Base-by-base conservation (phyloP, 2,888 invertebrate species). In the Andricus quercusramuli region DNA sequence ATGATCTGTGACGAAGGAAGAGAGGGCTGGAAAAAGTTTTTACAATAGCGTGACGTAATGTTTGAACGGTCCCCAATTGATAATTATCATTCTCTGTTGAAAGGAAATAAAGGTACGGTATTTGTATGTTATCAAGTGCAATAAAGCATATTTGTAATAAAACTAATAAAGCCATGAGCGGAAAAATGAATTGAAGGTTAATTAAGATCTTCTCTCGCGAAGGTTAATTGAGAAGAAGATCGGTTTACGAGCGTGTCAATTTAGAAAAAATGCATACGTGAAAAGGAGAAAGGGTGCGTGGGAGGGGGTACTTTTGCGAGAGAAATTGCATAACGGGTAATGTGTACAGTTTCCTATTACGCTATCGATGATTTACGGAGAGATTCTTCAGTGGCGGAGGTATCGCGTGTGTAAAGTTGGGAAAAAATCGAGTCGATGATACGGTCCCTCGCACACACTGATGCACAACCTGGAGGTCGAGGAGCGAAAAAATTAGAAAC, bases 301-400 rank as follows among this genome's bases (percentile, higher is more conserved):
- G 74, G 37, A 32, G 56, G 56, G 79, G 62, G 11, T 59, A 41
- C 29, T 32, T 68, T 56, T 59, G 29, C 37, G 20, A 64, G 70
- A 79, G 62, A 68, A 62, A 78, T 67, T 78, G 68, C 78, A 65
- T 65, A 64, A 65, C 64, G 77, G 62, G 62, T 64, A 64, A 77
- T 44, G 62, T 64, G 62, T 37, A 59, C 70, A 74, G 51, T 74
- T 74, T 74, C 56, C 74, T 74, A 65, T 62, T 77, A 44, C 77
- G 62, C 62, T 62, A 64, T 83, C 84, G 82, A 87, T 88, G 86
- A 88, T 88, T 88, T 87, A 88, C 87, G 86, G 82, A 85, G 84
- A 82, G 82, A 83, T 70, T 80, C 82, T 81, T 44, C 79, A 68
- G 78, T 80, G 81, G 79, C 80, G 83, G 81, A 87, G 85, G 87